Evolutionary conservation across 2,113 vertebrate species (phyloP).

Genomic region (Calcarius ornatus): DNA sequence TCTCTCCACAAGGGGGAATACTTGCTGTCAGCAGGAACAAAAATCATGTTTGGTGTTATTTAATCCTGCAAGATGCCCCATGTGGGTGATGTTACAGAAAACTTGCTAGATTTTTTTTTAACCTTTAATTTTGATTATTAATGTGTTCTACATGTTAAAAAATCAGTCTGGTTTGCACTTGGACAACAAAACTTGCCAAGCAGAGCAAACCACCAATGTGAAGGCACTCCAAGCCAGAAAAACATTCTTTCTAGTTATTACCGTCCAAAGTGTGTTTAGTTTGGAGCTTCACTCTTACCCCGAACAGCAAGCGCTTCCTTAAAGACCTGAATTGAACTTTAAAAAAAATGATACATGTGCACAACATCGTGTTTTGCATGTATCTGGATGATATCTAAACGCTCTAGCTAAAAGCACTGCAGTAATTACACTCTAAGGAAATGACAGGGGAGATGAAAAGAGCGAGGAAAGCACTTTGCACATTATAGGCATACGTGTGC

Average conservation of each 20-base stretch:
- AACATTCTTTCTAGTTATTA: background rate
- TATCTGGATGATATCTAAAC: background rate
- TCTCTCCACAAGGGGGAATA: background rate
- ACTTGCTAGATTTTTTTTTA: fast-evolving
- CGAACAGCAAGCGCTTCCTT: background rate
- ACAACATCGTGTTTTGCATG: background rate
- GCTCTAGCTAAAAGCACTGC: background rate
- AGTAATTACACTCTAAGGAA: background rate
- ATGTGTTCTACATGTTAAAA: background rate
- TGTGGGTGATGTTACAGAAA: background rate
- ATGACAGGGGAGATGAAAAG: background rate
- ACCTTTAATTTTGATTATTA: background rate
- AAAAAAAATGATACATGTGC: fast-evolving
- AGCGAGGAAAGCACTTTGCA: background rate
- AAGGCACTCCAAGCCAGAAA: background rate
- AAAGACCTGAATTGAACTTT: background rate
- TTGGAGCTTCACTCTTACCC: background rate
- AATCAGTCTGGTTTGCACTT: background rate
- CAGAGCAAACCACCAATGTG: background rate
- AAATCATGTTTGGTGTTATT: background rate
- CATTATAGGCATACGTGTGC: fast-evolving
- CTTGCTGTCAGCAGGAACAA: background rate
- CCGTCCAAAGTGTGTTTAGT: background rate
- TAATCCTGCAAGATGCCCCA: background rate
- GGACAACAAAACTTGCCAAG: background rate